Percentiles rank a stretch among this genome's conserved stretches.
Conservation (phyloP, 2,888 invertebrate species). For the Cataglyphis altisquamis region DNA sequence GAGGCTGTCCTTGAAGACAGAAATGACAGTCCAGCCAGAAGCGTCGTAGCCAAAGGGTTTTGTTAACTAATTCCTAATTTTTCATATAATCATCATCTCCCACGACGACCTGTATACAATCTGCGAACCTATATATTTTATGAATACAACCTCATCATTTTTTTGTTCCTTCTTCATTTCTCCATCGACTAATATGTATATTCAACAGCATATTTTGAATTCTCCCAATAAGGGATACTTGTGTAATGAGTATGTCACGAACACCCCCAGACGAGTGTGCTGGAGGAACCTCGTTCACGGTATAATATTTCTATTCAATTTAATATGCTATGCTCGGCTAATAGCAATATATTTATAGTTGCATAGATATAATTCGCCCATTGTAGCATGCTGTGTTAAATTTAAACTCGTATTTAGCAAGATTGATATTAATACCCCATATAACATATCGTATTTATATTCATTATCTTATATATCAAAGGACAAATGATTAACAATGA, state of each 20-base stretch:
- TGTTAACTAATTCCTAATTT: slow-evolving; percentile 36
- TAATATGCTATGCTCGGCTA: neutral
- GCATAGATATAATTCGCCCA: slow-evolving; percentile 19
- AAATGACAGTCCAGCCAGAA: slow-evolving; percentile 35
- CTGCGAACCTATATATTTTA: slow-evolving; percentile 58
- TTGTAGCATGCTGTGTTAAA: slow-evolving; percentile 9
- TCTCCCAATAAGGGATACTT: slow-evolving; percentile 21
- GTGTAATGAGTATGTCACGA: slow-evolving; percentile 24
- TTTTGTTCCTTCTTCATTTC: slow-evolving; percentile 45
- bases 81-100: slow-evolving; percentile 35
- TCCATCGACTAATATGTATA: slow-evolving; percentile 65
- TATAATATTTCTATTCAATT: slow-evolving; percentile 35
- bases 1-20: slow-evolving; percentile 35
- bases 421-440: slow-evolving; percentile 11
- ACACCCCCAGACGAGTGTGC: slow-evolving; percentile 19
- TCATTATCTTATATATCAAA: neutral
- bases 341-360: slow-evolving; percentile 1
- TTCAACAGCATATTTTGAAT: slow-evolving; percentile 26
- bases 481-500: slow-evolving; percentile 15
- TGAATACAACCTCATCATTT: neutral
- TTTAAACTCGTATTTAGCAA: slow-evolving; percentile 14
- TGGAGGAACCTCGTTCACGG: slow-evolving; percentile 30
- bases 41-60: slow-evolving; percentile 57
- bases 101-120: slow-evolving; percentile 60
- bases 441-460: neutral